Conservation (phyloP, 2,797 vertebrate genomes). For the Podarcis lilfordi region DNA sequence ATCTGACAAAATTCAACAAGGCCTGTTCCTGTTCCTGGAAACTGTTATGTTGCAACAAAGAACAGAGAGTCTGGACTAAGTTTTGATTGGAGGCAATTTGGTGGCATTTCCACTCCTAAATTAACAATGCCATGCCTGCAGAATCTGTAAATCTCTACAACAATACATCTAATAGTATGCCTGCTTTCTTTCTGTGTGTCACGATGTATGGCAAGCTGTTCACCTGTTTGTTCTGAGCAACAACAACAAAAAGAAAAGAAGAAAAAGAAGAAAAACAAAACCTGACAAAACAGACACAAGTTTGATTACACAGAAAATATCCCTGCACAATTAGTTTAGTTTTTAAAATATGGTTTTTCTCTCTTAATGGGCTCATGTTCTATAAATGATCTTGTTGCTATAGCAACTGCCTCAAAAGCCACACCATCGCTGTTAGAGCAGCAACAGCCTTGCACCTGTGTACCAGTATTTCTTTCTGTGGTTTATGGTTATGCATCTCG, state of each 20-base stretch:
- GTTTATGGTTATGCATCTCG: slow-evolving; percentile 45
- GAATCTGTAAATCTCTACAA: background rate
- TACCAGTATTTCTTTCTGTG: slow-evolving; percentile 57
- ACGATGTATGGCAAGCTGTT: background rate
- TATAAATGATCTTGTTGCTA: slow-evolving; percentile 77
- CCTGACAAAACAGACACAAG: background rate
- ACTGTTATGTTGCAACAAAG: too few relatives aligned
- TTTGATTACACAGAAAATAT: slow-evolving; percentile 28
- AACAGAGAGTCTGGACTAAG: too few relatives aligned
- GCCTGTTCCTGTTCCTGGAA: too few relatives aligned
- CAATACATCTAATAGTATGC: background rate
- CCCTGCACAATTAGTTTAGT: slow-evolving; percentile 75
- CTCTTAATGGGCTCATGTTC: slow-evolving; percentile 76
- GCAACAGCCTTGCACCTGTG: slow-evolving; percentile 75
- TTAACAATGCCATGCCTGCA: too few relatives aligned
- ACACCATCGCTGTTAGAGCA: slow-evolving; percentile 65
- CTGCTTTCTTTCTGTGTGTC: background rate
- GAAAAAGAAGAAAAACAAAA: background rate
- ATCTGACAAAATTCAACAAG: background rate
- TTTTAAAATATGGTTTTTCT: slow-evolving; percentile 68
- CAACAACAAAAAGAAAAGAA: background rate
- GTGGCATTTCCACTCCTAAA: too few relatives aligned
- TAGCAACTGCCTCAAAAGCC: slow-evolving; percentile 75
- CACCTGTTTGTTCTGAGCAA: background rate
- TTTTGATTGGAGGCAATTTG: too few relatives aligned